Percentiles rank a stretch among this genome's conserved stretches.
phyloP scores from a whole-genome alignment of 2,797 vertebrate species.

The Mus caroli region DNA sequence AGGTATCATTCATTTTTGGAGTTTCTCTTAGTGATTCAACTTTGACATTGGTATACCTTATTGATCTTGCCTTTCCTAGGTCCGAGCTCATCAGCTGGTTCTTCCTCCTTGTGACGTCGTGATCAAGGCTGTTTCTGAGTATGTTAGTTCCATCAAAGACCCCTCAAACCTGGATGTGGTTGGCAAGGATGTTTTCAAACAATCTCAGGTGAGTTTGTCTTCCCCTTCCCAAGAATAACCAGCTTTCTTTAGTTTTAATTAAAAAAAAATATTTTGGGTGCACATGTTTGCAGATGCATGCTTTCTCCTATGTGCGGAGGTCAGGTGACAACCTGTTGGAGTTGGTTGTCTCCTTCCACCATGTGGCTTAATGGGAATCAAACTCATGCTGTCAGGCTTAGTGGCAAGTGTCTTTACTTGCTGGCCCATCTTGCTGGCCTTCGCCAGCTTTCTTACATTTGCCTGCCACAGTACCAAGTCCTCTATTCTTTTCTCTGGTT shows the following conservation, averaged over 20 bases:
- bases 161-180: conserved; percentile 93
- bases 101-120: conserved; percentile 96
- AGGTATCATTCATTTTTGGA: neutral
- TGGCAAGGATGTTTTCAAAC: conserved; percentile 96
- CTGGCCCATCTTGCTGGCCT: neutral
- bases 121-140: conserved; percentile 96
- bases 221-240: conserved; percentile 10
- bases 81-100: conserved; percentile 95
- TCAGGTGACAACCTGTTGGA: neutral
- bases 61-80: conserved; percentile 85
- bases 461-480: neutral
- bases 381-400: neutral
- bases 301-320: neutral
- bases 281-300: neutral
- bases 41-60: conserved; percentile 37
- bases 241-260: conserved; percentile 32
- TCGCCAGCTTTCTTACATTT: conserved; percentile 14
- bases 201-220: conserved; percentile 92
- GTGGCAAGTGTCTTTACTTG: neutral
- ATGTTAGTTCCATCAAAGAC: conserved; percentile 95
- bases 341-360: neutral
- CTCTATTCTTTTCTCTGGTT: neutral
- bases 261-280: neutral
- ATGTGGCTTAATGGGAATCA: neutral
- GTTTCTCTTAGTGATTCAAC: conserved; percentile 28